phyloP scores from a whole-genome alignment of 2,888 invertebrate genomes.

The Iselma pallidipennis region DNA sequence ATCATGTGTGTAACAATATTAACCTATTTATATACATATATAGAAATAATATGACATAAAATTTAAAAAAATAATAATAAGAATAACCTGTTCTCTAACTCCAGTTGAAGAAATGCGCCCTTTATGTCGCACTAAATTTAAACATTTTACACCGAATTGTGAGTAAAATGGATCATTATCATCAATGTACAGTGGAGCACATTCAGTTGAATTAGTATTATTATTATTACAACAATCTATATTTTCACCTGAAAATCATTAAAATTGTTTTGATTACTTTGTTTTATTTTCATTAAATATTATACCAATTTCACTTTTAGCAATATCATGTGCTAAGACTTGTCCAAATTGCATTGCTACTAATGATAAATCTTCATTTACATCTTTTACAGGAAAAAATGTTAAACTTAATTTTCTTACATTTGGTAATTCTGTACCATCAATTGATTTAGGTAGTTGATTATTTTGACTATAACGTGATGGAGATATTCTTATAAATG shows the following conservation, averaged over 20 bases:
- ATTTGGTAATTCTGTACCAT: conserved; percentile 36
- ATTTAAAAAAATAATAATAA: too few relatives aligned
- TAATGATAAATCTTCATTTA: conserved; percentile 31
- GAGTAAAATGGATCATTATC: conserved; percentile 46
- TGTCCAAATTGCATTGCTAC: conserved; percentile 51
- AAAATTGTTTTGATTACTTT: neutral
- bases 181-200: conserved; percentile 47
- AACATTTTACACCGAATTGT: conserved; percentile 44
- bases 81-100: neutral
- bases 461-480: conserved; percentile 30
- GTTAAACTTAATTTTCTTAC: conserved; percentile 35
- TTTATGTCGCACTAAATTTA: conserved; percentile 48
- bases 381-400: conserved; percentile 33
- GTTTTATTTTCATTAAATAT: neutral
- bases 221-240: conserved; percentile 17
- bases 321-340: conserved; percentile 49
- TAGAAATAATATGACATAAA: too few relatives aligned
- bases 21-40: conserved; percentile 10
- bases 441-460: conserved; percentile 9
- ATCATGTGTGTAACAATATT: conserved; percentile 22
- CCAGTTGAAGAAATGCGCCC: neutral
- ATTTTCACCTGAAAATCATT: neutral
- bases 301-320: conserved; percentile 12
- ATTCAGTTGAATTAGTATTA: conserved; percentile 6
- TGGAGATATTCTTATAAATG: conserved; percentile 26